Conservation (phyloP, 1,140 invertebrate genomes). For the Anastrepha ludens region DNA sequence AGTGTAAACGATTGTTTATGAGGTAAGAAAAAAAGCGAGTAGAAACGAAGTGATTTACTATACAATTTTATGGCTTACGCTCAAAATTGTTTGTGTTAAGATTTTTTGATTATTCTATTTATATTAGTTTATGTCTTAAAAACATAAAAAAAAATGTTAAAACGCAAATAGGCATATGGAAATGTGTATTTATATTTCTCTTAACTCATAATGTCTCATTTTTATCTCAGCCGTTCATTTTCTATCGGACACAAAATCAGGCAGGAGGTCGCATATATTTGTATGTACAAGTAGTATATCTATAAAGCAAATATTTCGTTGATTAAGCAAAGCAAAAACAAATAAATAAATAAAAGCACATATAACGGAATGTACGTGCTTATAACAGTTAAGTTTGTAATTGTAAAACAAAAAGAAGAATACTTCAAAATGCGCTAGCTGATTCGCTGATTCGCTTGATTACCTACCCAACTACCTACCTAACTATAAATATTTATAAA, state of each 20-base stretch:
- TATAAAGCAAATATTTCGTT: background rate
- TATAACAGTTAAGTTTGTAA: background rate
- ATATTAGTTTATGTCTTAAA: no score
- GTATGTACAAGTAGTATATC: no score
- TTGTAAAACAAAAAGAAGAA: background rate
- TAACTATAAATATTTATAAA: background rate
- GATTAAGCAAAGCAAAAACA: background rate
- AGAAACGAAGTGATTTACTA: no score
- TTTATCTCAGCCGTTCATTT: background rate
- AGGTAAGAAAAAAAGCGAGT: no score
- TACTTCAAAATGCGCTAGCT: background rate
- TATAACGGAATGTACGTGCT: background rate
- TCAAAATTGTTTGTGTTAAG: no score
- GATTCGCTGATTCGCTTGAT: background rate
- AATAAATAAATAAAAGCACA: background rate
- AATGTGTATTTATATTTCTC: no score
- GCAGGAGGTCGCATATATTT: background rate
- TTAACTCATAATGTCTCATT: no score
- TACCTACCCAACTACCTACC: background rate
- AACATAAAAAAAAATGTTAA: no score
- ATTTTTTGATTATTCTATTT: no score
- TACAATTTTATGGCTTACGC: no score
- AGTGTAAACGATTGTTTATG: no score
- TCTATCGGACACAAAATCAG: background rate
- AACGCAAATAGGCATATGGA: no score